Evolutionary conservation across 2,797 vertebrate species (phyloP).

Genomic region (Monodelphis domestica): DNA sequence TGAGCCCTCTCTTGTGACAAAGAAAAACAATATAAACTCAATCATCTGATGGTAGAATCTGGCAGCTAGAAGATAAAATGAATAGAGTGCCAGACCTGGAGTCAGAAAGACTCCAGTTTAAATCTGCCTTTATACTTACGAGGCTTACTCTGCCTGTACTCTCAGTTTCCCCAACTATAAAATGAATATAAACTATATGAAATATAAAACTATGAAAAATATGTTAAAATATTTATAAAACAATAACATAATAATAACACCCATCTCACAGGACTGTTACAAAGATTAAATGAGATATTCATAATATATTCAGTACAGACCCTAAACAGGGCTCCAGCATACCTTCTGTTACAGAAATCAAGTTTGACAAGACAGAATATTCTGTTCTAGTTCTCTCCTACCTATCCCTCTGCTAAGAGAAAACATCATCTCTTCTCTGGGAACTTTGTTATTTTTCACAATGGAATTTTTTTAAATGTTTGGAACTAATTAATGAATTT

Average conservation of each 20-base stretch:
- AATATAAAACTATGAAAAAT: too few species aligned
- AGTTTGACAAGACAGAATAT: not conserved
- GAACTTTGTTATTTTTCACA: not conserved
- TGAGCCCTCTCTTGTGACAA: not conserved
- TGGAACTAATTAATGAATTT: not conserved
- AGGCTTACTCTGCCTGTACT: not conserved
- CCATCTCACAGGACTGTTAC: not conserved
- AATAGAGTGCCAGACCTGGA: not conserved
- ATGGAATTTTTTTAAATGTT: not conserved
- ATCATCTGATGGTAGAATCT: not conserved
- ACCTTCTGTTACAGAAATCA: not conserved
- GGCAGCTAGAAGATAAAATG: not conserved
- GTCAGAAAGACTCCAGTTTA: not conserved
- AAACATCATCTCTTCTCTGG: not conserved
- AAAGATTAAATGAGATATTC: not conserved
- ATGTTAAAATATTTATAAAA: too few species aligned
- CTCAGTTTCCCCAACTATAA: not conserved
- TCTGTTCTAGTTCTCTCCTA: not conserved
- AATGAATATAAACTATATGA: too few species aligned
- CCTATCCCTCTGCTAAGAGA: not conserved
- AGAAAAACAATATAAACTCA: not conserved
- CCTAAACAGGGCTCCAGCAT: too few species aligned
- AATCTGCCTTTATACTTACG: not conserved
- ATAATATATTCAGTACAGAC: not conserved
- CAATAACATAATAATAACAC: not conserved